Conservation (phyloP, 2,888 invertebrate genomes). For the Mythimna vitellina region DNA sequence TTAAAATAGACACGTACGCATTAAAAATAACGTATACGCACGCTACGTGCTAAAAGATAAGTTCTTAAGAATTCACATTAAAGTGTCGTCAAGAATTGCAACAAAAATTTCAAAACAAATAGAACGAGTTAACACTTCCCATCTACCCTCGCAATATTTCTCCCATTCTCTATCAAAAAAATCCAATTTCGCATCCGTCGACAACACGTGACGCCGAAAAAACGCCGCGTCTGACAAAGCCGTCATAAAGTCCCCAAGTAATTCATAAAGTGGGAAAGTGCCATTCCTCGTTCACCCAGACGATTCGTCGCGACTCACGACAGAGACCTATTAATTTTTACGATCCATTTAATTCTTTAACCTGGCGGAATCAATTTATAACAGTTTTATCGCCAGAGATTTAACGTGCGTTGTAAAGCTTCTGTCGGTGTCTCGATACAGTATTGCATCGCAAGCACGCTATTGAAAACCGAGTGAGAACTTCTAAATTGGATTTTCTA, state of each 20-base stretch:
- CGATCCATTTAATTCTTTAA: constrained; percentile 89
- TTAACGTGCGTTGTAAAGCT: constrained; percentile 84
- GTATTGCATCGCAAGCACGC: constrained; percentile 70
- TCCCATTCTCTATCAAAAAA: constrained; percentile 81
- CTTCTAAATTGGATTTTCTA: constrained; percentile 81
- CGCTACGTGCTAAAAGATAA: neutral
- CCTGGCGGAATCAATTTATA: constrained; percentile 89
- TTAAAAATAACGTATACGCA: neutral
- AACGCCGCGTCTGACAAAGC: constrained; percentile 80
- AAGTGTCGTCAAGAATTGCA: constrained; percentile 34
- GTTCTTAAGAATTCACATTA: neutral
- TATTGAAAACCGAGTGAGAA: constrained; percentile 73
- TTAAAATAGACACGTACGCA: neutral
- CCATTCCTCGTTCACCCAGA: constrained; percentile 74
- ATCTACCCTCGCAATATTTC: constrained; percentile 67
- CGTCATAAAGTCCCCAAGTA: constrained; percentile 86
- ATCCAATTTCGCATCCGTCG: constrained; percentile 89
- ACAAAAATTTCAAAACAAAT: constrained; percentile 56
- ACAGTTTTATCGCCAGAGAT: constrained; percentile 84
- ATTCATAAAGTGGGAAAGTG: constrained; percentile 85
- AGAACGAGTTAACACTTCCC: constrained; percentile 60
- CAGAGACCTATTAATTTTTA: constrained; percentile 89
- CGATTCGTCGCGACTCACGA: constrained; percentile 79
- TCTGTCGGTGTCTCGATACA: constrained; percentile 77
- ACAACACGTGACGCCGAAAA: constrained; percentile 87